Percentiles rank a stretch among this genome's conserved stretches.
These are phyloP conservation scores for Lucilia sericata DNA, from an alignment of 1,140 invertebrate species.

Conservation along the genomic window DNA sequence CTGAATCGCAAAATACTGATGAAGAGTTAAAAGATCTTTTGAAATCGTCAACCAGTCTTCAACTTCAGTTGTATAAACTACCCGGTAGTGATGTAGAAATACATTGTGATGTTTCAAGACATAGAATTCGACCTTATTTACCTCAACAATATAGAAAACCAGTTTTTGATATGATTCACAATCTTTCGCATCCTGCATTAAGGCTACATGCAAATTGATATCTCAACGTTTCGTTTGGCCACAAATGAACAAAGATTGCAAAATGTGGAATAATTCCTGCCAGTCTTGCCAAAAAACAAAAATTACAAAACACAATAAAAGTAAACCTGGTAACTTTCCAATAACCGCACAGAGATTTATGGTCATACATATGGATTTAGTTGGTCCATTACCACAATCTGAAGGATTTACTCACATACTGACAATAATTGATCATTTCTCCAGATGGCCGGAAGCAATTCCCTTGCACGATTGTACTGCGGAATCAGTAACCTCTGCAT, in stretches of 20 bases:
- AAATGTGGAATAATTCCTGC: not conserved
- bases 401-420: not conserved
- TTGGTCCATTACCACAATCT: not conserved
- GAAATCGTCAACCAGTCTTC: too few relatives aligned
- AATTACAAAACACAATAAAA: not conserved
- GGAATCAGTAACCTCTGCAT: not conserved
- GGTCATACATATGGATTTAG: not conserved
- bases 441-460: conserved; percentile 26
- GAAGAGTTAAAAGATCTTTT: too few relatives aligned
- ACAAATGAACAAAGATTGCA: not conserved
- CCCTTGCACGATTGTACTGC: conserved; percentile 9
- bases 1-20: too few relatives aligned
- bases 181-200: too few relatives aligned
- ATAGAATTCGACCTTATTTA: not conserved
- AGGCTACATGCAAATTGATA: not conserved
- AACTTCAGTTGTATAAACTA: not conserved
- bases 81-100: not conserved
- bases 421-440: conserved; percentile 12
- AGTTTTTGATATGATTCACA: too few relatives aligned
- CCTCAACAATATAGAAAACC: not conserved
- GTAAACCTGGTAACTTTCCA: not conserved
- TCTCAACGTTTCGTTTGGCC: conserved; percentile 18
- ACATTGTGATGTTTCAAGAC: conserved; percentile 38
- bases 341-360: not conserved
- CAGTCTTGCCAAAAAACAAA: not conserved